Conservation (phyloP, 1,140 invertebrate genomes). For the Cydia strobilella region DNA sequence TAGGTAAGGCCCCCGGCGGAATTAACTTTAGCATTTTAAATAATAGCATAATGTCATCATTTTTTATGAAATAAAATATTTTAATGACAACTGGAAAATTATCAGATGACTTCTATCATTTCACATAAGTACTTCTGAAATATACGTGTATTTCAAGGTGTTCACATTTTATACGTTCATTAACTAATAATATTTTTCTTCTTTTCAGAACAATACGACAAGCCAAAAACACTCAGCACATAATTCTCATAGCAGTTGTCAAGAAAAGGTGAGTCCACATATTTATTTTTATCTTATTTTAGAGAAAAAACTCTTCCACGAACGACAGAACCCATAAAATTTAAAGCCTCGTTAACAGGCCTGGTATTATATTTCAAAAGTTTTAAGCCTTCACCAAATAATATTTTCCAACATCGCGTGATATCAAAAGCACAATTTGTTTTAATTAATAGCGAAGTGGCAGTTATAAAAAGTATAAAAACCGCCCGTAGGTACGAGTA, state of each 20-base stretch:
- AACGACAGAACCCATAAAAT: background rate
- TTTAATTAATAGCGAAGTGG: background rate
- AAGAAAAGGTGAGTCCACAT: slow-evolving; percentile 83
- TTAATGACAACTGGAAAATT: no score
- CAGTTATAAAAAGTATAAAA: background rate
- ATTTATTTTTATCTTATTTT: background rate
- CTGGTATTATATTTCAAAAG: background rate
- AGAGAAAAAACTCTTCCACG: background rate
- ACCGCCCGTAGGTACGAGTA: background rate
- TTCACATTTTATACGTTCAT: no score
- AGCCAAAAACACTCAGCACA: slow-evolving; percentile 84
- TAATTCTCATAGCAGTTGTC: slow-evolving; percentile 85
- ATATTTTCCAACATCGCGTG: slow-evolving; percentile 7
- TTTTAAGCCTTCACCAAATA: slow-evolving; percentile 6
- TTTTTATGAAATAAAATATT: no score
- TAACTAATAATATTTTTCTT: slow-evolving; percentile 37
- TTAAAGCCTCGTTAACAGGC: background rate
- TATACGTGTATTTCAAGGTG: no score
- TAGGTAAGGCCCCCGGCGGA: no score
- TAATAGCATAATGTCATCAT: no score
- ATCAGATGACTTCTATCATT: no score
- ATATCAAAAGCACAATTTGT: background rate
- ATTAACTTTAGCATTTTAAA: no score
- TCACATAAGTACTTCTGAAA: no score
- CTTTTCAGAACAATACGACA: slow-evolving; percentile 83